Evolutionary conservation across 2,797 vertebrate species (phyloP), one percentile per base, ranked within the genome.

Genomic region (Kryptolebias ocellatus): DNA sequence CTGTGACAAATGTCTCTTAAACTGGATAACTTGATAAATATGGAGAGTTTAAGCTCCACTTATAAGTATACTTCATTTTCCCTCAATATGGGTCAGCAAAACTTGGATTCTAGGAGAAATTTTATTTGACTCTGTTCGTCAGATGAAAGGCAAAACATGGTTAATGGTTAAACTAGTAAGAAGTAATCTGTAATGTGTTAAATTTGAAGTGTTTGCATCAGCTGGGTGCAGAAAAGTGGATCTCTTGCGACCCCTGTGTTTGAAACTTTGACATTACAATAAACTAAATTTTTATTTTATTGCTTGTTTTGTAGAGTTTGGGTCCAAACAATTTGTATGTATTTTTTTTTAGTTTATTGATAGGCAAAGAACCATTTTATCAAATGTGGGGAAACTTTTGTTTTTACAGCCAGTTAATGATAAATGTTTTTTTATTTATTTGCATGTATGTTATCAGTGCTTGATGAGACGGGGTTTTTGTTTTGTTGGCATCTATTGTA

Each of bases 241-340:
- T 39, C 71, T 31, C 73, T 31, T 3, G 34, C 83, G 78, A 87
- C 90, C 83, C 73, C 90, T 91, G 68, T 72, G 27, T 24, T 31
- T 79, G 4, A 46, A 28, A 51, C 16, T 16, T 37, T 5, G 61
- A 42, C 53, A 85, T 57, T 42, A 84, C 79, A 79, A 14, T n/a
- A n/a, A 55, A 50, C 17, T 53, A 29, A 52, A 27, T 24, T 1
- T 10, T 16, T 12, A 47, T 37, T 4, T 64, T 39, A 31, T 7
- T 27, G 7, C 31, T 52, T 11, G 4, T 1, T 24, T 37, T 12
- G 24, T 2, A 24, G 20, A 24, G 20, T 24, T 24, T 24, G 20
- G 20, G 20, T 24, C 20, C 20, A 24, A 24, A 24, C 20, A 24
- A 2, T 24, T 24, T 24, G 1, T 10, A 4, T 16, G 45, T 12